These are phyloP conservation scores for Percina caprodes DNA, from an alignment of 2,113 vertebrate species.

Conservation along the genomic window DNA sequence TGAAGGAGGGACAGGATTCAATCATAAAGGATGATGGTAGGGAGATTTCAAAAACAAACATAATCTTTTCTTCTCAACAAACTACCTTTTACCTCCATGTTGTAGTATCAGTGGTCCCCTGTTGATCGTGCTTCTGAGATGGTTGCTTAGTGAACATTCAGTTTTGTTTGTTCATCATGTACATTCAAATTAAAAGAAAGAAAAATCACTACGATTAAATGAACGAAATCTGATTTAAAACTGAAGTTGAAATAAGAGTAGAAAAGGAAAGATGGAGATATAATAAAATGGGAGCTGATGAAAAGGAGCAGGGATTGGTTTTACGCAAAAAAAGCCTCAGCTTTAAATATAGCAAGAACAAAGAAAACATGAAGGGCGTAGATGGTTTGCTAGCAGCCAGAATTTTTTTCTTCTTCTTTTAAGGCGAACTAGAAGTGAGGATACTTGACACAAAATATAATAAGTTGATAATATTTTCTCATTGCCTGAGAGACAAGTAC, in stretches of 20 bases:
- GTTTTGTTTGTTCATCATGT: background rate
- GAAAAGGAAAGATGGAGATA: background rate
- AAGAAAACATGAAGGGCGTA: background rate
- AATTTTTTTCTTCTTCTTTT: background rate
- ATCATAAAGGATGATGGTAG: background rate
- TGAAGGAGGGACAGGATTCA: background rate
- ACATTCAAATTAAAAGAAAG: background rate
- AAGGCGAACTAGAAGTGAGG: background rate
- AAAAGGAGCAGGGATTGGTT: background rate
- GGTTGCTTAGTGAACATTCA: background rate
- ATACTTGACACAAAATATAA: background rate
- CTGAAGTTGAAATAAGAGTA: background rate
- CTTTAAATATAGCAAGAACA: conserved; percentile 1
- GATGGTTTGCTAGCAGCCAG: background rate
- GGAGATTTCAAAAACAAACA: background rate
- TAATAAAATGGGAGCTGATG: background rate
- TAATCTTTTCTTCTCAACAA: background rate
- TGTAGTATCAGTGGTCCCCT: background rate
- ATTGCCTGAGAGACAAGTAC: background rate
- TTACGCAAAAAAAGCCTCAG: background rate
- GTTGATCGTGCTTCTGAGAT: background rate
- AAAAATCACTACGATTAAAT: background rate
- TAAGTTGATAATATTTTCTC: background rate
- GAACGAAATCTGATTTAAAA: background rate
- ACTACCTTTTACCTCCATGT: background rate